phyloP scores from a whole-genome alignment of 2,888 invertebrate genomes.

The Drosophila yooni region DNA sequence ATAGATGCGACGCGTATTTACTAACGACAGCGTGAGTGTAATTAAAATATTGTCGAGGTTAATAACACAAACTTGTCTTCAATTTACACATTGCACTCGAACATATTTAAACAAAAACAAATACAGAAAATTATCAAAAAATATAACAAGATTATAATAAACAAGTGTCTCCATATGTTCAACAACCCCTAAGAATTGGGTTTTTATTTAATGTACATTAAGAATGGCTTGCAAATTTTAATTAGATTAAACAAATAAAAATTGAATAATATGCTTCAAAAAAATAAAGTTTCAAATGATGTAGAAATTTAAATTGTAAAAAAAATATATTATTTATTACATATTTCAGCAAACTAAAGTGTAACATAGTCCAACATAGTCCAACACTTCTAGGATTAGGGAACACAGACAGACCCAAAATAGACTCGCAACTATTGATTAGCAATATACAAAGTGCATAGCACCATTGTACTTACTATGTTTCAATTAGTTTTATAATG shows the following conservation, averaged over 20 bases:
- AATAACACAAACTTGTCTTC: neutral
- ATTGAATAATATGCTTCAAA: neutral
- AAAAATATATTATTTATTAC: too few species aligned
- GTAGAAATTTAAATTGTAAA: neutral
- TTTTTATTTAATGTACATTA: neutral
- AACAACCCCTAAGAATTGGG: neutral
- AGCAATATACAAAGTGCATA: neutral
- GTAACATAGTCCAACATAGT: neutral
- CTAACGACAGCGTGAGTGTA: conserved; percentile 59
- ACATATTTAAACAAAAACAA: neutral
- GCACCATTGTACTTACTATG: neutral
- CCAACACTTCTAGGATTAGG: neutral
- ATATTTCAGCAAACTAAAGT: too few species aligned
- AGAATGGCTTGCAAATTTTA: neutral
- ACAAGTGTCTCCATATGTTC: neutral
- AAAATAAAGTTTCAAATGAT: neutral
- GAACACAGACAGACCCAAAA: neutral
- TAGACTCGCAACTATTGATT: neutral
- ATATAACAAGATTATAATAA: neutral
- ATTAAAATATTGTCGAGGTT: conserved; percentile 1
- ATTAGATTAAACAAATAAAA: neutral
- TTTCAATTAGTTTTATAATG: neutral
- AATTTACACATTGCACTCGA: neutral
- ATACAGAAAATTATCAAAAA: neutral
- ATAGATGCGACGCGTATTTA: conserved; percentile 40